phyloP scores from a whole-genome alignment of 2,888 invertebrate genomes.

The Mylabris sibirica region DNA sequence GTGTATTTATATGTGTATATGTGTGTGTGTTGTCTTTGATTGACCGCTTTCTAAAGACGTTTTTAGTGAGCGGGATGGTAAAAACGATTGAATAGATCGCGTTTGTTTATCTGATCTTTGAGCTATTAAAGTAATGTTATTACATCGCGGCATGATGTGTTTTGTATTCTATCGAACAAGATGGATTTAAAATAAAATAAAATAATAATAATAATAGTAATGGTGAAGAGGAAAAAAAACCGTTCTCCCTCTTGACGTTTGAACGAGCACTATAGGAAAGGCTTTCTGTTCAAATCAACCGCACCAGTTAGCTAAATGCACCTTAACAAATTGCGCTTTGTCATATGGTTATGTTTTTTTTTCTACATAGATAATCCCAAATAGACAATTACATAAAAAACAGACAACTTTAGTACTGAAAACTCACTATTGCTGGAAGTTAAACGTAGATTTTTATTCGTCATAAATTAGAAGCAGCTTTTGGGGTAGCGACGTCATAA shows the following conservation, averaged over 20 bases:
- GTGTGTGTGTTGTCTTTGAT: slow-evolving; percentile 45
- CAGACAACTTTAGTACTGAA: too few relatives aligned
- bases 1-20: too few relatives aligned
- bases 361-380: not conserved
- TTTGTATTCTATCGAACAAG: slow-evolving; percentile 27
- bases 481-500: too few relatives aligned
- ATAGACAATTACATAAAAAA: not conserved
- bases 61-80: slow-evolving; percentile 46
- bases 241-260: slow-evolving; percentile 37
- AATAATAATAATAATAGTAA: not conserved
- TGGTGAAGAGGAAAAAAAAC: not conserved
- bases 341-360: not conserved
- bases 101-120: slow-evolving; percentile 49
- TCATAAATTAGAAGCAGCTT: too few relatives aligned
- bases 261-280: slow-evolving; percentile 43
- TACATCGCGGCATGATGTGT: slow-evolving; percentile 42
- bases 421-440: too few relatives aligned
- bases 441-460: too few relatives aligned
- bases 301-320: slow-evolving; percentile 47
- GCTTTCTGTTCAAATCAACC: slow-evolving; percentile 45
- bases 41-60: slow-evolving; percentile 59
- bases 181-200: slow-evolving; percentile 8
- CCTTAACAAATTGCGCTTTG: slow-evolving; percentile 33
- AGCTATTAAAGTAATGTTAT: slow-evolving; percentile 49
- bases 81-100: slow-evolving; percentile 34